Evolutionary conservation across 2,113 vertebrate genomes (phyloP).

Genomic region (Tretioscincus oriximinensis): DNA sequence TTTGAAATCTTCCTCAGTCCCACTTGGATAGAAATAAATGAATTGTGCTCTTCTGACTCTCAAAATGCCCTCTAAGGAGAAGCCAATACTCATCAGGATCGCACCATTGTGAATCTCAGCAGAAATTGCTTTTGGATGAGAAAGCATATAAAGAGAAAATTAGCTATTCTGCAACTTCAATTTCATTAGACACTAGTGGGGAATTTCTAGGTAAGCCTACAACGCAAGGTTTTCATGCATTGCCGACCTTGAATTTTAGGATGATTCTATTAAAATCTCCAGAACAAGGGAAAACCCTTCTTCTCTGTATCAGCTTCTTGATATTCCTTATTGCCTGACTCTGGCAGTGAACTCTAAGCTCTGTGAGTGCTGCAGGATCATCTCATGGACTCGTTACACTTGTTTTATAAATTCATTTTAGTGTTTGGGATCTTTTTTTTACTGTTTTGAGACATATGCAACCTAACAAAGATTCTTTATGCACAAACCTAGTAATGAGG

Average conservation of each 20-base stretch:
- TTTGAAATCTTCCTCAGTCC: background rate
- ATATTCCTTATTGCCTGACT: too few species aligned
- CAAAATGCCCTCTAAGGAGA: background rate
- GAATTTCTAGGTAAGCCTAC: background rate
- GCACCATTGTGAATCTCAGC: background rate
- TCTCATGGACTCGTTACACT: too few species aligned
- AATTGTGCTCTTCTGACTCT: background rate
- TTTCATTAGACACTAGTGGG: too few species aligned
- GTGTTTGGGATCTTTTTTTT: too few species aligned
- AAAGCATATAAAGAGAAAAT: background rate
- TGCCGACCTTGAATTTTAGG: background rate
- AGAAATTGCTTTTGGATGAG: background rate
- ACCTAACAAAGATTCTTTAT: too few species aligned
- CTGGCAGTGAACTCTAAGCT: too few species aligned
- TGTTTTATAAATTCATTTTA: too few species aligned
- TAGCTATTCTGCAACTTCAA: background rate
- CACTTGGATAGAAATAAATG: background rate
- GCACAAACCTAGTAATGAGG: too few species aligned
- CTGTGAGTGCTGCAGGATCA: too few species aligned
- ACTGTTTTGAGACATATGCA: too few species aligned
- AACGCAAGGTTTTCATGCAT: background rate
- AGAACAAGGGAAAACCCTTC: background rate
- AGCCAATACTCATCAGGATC: background rate
- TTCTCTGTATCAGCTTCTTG: background rate
- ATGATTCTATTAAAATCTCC: background rate